Evolutionary conservation across 2,797 vertebrate genomes (phyloP), one percentile per base, ranked within the genome.

Genomic region (Enteromius viviparus): DNA sequence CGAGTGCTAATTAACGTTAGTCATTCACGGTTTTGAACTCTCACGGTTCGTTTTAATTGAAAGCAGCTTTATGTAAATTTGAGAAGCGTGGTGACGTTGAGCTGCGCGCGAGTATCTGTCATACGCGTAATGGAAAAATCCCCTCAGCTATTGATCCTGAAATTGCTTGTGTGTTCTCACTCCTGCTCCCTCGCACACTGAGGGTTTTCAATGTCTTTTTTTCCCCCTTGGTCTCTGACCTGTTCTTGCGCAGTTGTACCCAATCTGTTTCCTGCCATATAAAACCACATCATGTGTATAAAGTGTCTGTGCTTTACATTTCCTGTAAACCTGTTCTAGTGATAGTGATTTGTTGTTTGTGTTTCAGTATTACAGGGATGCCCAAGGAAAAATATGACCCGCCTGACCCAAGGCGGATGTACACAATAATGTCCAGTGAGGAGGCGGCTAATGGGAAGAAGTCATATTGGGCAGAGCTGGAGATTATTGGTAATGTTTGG

Each of bases 341-440:
- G 53, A 74, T 78, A 78, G 29, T 80, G 19, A 40, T 65, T 0
- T 26, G 1, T n/a, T 5, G 60, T 66, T 55, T 66, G n/a, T 80
- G 17, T 84, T 88, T 84, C 87, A 90, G 94, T 94, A 93, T 92
- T 90, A 93, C 93, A 98, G 98, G 97, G 96, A 99, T 99, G 97
- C 97, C 97, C 96, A 98, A 98, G 96, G 97, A 98, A 97, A 98
- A 99, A 95, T 98, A 99, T 97, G 97, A 98, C 93, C 97, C 97
- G 94, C 97, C 97, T 89, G 97, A 98, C 94, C 97, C 97, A 89
- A 96, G 97, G 96, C 97, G 97, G 96, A 98, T 99, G 97, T 98
- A 99, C 92, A 98, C 98, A 91, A 98, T 99, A 94, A 99, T 99
- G 98, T 98, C 98, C 86, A 97, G 93, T 88, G 97, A 99, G 92